Evolutionary conservation across 1,140 invertebrate genomes (phyloP).

Genomic region (Drosophila micromelanica): DNA sequence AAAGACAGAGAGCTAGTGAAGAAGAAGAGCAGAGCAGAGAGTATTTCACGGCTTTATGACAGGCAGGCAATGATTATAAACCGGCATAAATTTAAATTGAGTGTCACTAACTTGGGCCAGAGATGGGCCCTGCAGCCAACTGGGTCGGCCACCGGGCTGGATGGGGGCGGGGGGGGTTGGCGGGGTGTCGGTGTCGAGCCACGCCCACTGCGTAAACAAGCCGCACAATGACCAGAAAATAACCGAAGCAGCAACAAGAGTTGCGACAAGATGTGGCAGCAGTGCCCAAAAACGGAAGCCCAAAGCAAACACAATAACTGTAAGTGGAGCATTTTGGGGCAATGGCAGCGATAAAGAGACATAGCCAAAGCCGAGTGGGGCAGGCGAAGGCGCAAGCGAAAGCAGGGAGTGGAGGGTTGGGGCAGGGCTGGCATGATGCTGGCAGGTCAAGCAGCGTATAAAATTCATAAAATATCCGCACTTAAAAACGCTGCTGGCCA

Average conservation of each 20-base stretch:
- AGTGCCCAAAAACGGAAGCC: constrained; percentile 42
- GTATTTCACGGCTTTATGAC: constrained; percentile 50
- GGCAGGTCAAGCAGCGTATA: constrained; percentile 75
- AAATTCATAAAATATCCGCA: constrained; percentile 82
- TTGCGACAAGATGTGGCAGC: constrained; percentile 43
- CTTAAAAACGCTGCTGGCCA: constrained; percentile 57
- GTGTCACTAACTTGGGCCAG: constrained; percentile 56
- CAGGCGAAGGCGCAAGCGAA: no score
- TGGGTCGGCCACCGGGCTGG: background rate
- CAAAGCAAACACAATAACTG: constrained; percentile 66
- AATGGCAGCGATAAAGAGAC: background rate
- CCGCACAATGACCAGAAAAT: constrained; percentile 66
- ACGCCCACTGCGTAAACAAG: constrained; percentile 57
- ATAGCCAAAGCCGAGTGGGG: background rate
- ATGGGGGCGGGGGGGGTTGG: background rate
- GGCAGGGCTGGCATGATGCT: constrained; percentile 41
- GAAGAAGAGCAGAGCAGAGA: background rate
- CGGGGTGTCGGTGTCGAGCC: background rate
- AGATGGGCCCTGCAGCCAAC: constrained; percentile 9
- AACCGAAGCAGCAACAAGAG: constrained; percentile 55
- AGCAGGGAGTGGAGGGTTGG: no score
- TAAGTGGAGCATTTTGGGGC: constrained; percentile 50
- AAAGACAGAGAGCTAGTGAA: background rate
- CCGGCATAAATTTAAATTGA: constrained; percentile 67
- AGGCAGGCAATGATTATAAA: constrained; percentile 64